Evolutionary conservation across 2,797 vertebrate species (phyloP).

Genomic region (Emydoidea blandingii): DNA sequence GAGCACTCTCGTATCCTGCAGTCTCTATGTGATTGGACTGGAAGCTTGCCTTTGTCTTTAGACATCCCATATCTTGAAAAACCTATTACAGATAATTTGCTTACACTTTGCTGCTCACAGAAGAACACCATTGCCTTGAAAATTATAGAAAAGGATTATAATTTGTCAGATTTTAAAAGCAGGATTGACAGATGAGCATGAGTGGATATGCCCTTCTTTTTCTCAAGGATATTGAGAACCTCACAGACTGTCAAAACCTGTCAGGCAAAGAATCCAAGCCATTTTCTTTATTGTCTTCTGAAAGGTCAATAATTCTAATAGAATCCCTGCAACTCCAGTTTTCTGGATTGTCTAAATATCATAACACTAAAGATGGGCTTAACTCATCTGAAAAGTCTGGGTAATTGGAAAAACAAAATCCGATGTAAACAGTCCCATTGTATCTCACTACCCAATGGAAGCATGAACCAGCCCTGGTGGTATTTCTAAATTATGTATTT

Average conservation of each 20-base stretch:
- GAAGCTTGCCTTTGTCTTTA: slow-evolving; percentile 24
- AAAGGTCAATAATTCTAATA: background rate
- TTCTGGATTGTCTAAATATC: slow-evolving; percentile 5
- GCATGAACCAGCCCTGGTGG: background rate
- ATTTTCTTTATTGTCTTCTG: slow-evolving; percentile 8
- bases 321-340: background rate
- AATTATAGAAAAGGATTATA: slow-evolving; percentile 35
- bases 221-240: slow-evolving; percentile 29
- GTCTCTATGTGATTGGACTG: background rate
- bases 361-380: background rate
- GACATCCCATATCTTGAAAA: slow-evolving; percentile 35
- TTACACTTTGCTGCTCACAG: background rate
- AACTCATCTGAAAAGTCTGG: background rate
- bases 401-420: background rate
- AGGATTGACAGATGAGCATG: slow-evolving; percentile 27
- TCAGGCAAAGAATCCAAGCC: background rate
- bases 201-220: slow-evolving; percentile 38
- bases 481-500: background rate
- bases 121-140: background rate
- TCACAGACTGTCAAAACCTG: slow-evolving; percentile 26
- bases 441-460: background rate
- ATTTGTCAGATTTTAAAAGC: slow-evolving; percentile 26
- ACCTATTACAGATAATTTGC: slow-evolving; percentile 8
- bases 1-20: background rate
- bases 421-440: background rate